phyloP scores from a whole-genome alignment of 1,140 invertebrate species.

The Habropoda laboriosa region DNA sequence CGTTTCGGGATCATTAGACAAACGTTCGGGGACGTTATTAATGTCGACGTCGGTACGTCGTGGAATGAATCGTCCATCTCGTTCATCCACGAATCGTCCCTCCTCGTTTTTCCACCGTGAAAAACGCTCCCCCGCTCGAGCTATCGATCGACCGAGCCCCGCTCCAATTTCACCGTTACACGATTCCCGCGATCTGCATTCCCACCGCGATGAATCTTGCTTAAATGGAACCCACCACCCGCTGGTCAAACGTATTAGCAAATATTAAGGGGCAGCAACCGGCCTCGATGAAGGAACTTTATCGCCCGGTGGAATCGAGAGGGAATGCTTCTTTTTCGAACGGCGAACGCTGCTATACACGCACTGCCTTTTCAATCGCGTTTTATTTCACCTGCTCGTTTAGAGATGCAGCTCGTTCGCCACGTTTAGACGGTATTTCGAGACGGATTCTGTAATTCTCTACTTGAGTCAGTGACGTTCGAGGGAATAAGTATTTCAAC shows the following conservation, averaged over 20 bases:
- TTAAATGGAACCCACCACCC: not conserved
- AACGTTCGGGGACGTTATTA: conserved; percentile 55
- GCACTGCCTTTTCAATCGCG: too few species aligned
- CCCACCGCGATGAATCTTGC: conserved; percentile 6
- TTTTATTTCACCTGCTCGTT: too few species aligned
- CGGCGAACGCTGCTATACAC: too few species aligned
- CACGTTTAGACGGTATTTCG: too few species aligned
- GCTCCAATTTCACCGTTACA: conserved; percentile 47
- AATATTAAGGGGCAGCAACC: not conserved
- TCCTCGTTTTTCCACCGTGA: conserved; percentile 47
- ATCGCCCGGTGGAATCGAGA: not conserved
- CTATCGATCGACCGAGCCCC: conserved; percentile 47
- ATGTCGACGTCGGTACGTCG: conserved; percentile 52
- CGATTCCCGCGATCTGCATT: conserved; percentile 34
- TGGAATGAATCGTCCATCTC: conserved; percentile 55
- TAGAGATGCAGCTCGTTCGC: too few species aligned
- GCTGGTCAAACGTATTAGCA: not conserved
- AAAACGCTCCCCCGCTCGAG: conserved; percentile 44
- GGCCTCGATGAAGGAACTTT: not conserved
- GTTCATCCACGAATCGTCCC: conserved; percentile 24
- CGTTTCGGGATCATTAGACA: conserved; percentile 61
- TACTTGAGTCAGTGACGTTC: too few species aligned
- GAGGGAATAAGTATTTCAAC: too few species aligned
- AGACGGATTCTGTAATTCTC: too few species aligned
- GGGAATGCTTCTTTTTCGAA: not conserved